These are phyloP conservation scores for Lanistes nyassanus DNA, from an alignment of 1,140 invertebrate genomes.

Conservation along the genomic window DNA sequence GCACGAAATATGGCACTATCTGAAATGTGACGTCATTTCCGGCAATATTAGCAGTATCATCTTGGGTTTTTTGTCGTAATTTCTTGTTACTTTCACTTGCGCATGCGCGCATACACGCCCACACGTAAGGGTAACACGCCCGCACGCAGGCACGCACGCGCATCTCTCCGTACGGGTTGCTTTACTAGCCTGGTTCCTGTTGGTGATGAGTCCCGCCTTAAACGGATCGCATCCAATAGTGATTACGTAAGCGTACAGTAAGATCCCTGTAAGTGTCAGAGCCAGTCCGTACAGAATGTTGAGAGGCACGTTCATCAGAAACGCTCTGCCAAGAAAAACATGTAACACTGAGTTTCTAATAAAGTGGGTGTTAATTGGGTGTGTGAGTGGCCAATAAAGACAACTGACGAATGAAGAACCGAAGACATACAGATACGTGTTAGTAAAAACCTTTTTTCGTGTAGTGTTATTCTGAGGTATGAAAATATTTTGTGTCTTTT, in stretches of 20 bases:
- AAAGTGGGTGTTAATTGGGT: neutral
- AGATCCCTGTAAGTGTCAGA: constrained; percentile 22
- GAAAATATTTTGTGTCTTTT: too few species aligned
- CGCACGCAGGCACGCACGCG: neutral
- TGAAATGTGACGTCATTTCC: constrained; percentile 62
- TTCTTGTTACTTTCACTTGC: neutral
- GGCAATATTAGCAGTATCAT: too few species aligned
- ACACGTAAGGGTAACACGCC: neutral
- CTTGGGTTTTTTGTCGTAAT: too few species aligned
- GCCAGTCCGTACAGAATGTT: neutral
- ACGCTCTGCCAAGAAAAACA: constrained; percentile 14
- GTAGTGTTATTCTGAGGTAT: too few species aligned
- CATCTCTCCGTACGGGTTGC: neutral
- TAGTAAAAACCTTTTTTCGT: too few species aligned
- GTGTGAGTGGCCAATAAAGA: neutral
- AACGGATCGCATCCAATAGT: constrained; percentile 29
- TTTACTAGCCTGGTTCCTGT: constrained; percentile 29
- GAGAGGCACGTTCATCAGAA: constrained; percentile 19
- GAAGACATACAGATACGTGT: too few species aligned
- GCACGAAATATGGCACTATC: constrained; percentile 83
- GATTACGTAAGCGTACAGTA: constrained; percentile 29
- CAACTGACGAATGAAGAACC: neutral
- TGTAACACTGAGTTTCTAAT: neutral
- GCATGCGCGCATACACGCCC: constrained; percentile 2
- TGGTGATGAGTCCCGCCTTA: constrained; percentile 21